Conservation (phyloP, 2,797 vertebrate species). For the Nyctalus aviator region DNA sequence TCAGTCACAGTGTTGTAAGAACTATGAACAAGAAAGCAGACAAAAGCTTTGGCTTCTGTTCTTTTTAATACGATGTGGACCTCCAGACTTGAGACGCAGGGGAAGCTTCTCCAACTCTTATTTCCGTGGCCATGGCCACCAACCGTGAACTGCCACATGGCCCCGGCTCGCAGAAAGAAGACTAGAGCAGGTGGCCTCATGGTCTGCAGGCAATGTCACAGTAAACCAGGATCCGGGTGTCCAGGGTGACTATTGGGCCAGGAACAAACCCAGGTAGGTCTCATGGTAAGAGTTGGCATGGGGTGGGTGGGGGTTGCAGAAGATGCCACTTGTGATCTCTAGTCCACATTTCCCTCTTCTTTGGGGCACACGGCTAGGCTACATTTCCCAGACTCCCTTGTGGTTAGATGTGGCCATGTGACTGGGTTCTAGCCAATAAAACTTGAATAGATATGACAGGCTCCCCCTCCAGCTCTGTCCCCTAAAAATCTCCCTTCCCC, state of each 20-base stretch:
- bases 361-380: not conserved
- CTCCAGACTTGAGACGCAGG: slow-evolving; percentile 6
- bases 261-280: not conserved
- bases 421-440: not conserved
- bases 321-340: not conserved
- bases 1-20: not conserved
- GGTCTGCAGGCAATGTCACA: not conserved
- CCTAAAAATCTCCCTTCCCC: not conserved
- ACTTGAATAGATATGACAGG: not conserved
- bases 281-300: not conserved
- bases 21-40: slow-evolving; percentile 8
- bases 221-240: not conserved
- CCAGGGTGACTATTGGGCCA: not conserved
- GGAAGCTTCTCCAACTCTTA: not conserved
- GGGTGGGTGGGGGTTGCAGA: not conserved
- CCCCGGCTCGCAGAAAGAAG: not conserved
- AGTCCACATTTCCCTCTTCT: not conserved
- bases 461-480: not conserved
- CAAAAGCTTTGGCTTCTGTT: not conserved
- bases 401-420: not conserved
- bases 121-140: not conserved
- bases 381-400: not conserved
- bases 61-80: not conserved
- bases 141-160: not conserved
- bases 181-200: not conserved